Conservation (phyloP, 1,140 invertebrate genomes). For the Popillia japonica region DNA sequence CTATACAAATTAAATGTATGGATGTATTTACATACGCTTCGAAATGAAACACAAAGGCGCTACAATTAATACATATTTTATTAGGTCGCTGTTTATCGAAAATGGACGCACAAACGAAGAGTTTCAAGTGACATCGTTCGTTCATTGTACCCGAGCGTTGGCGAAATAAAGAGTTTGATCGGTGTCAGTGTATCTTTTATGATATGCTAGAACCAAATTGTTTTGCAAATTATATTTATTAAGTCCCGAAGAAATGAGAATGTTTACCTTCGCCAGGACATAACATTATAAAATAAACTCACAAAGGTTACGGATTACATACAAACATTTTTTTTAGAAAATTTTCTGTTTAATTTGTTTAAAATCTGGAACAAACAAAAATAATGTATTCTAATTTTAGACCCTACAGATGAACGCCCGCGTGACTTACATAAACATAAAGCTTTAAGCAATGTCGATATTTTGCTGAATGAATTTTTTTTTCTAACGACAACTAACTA, state of each 20-base stretch:
- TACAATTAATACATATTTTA: constrained; percentile 36
- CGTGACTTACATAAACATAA: no score
- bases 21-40: constrained; percentile 21
- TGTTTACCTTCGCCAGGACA: background rate
- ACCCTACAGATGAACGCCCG: no score
- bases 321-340: no score
- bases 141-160: constrained; percentile 12
- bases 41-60: constrained; percentile 18
- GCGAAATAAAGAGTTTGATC: constrained; percentile 7
- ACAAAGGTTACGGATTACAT: no score
- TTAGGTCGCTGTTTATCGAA: constrained; percentile 26
- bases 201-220: constrained; percentile 14
- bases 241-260: background rate
- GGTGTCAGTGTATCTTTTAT: constrained; percentile 32
- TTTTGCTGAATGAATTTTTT: background rate
- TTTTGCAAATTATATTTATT: constrained; percentile 10
- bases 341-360: no score
- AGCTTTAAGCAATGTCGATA: background rate
- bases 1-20: constrained; percentile 34
- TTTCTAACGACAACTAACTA: background rate
- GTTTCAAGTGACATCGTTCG: constrained; percentile 6
- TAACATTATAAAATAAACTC: no score
- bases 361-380: no score
- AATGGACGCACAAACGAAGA: background rate
- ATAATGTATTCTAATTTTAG: no score